Evolutionary conservation across 2,888 invertebrate species (phyloP), one percentile per base, ranked within the genome.

Genomic region (Serripes groenlandicus): DNA sequence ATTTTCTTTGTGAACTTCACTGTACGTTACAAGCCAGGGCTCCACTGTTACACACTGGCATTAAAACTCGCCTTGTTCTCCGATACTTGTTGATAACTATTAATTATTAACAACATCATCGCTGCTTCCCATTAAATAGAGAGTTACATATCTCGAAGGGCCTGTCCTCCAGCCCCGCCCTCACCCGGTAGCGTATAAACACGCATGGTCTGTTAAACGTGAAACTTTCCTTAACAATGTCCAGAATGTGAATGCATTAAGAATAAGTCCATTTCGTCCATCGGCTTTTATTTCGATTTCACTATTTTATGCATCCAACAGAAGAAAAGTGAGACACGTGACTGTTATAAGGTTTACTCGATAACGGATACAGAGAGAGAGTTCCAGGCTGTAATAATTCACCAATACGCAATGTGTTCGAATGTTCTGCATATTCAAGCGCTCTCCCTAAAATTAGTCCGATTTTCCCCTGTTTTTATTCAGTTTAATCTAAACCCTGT

Each of bases 21-120:
- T 66, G 42, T 66, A 23, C 42, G 66, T 66, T 66, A 42, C 5
- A 66, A 66, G 66, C 42, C 26, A 28, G 66, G 34, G 35, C n/a
- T n/a, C 21, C 66, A 66, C 66, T 26, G 42, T 66, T 66, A 66
- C 66, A 37, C 66, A 66, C 26, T 42, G 42, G 42, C 75, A 72
- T 72, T 71, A 42, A 75, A 68, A 58, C 78, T 52, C 69, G 64
- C 71, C 52, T 52, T 69, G 64, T 54, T 74, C 81, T 37, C 66
- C 75, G 58, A 64, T 77, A 83, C 83, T 78, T 78, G 86, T 81
- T 79, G 80, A 82, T 83, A 75, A 73, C 64, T 49, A 83, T 86
- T 75, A 86, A 86, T 86, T 78, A 83, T 86, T 83, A 86, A 86
- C 81, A 70, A 77, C 80, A 80, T 83, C 78, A 79, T 83, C 70